phyloP scores from a whole-genome alignment of 2,797 vertebrate species.

The Poecilia picta region DNA sequence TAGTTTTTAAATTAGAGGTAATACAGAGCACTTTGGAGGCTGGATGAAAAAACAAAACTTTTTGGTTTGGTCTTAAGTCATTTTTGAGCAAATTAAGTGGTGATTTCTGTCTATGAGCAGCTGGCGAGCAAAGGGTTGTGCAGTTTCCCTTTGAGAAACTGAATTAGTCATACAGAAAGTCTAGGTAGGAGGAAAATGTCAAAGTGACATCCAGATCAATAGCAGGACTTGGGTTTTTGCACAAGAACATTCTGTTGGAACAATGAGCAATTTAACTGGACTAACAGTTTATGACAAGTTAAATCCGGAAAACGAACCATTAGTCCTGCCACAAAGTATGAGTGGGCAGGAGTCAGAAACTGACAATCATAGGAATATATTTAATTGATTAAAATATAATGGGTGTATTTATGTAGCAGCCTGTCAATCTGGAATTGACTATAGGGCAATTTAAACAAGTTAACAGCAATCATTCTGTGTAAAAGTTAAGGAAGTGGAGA shows the following conservation, averaged over 20 bases:
- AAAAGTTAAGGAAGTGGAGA: neutral
- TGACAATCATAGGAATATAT: neutral
- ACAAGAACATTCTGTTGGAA: neutral
- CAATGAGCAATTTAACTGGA: neutral
- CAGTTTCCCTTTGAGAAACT: conserved; percentile 1
- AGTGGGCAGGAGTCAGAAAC: neutral
- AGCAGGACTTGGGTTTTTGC: neutral
- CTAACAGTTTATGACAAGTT: neutral
- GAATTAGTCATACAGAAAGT: neutral
- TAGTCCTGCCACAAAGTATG: neutral
- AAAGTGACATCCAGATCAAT: neutral
- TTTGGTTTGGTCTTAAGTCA: neutral
- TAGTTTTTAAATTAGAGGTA: neutral
- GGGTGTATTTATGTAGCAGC: neutral
- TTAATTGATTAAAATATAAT: neutral
- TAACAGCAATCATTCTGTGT: neutral
- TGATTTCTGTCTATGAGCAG: neutral
- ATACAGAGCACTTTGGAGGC: neutral
- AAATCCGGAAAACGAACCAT: neutral
- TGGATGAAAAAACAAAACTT: neutral
- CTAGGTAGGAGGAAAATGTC: neutral
- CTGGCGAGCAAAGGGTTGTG: neutral
- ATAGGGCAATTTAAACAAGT: neutral
- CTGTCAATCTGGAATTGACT: neutral
- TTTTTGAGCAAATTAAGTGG: neutral